Evolutionary conservation across 2,113 vertebrate genomes (phyloP).

Genomic region (Mastomys natalensis): DNA sequence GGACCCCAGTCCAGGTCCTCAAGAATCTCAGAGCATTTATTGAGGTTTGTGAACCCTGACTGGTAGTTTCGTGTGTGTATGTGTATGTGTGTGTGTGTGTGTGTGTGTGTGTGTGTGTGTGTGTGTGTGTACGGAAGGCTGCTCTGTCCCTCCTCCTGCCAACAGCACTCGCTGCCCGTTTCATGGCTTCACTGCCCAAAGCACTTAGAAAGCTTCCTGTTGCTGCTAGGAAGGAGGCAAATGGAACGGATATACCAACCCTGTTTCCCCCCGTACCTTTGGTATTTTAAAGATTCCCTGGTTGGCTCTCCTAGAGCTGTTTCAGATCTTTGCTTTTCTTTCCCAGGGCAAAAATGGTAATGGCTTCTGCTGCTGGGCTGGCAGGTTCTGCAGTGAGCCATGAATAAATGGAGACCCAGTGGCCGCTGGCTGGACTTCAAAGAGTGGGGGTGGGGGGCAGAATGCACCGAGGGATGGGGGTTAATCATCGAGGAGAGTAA

Average conservation of each 20-base stretch:
- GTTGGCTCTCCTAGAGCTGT: conserved; percentile 51
- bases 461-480: conserved; percentile 24
- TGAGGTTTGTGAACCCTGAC: no score
- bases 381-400: conserved; percentile 52
- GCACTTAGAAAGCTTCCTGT: background rate
- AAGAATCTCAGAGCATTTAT: background rate
- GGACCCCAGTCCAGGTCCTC: background rate
- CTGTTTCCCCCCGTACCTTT: background rate
- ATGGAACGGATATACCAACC: background rate
- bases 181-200: background rate
- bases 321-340: conserved; percentile 75
- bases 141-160: background rate
- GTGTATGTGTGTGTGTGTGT: no score
- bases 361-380: conserved; percentile 25
- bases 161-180: background rate
- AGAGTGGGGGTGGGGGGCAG: conserved; percentile 64
- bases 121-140: no score
- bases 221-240: background rate
- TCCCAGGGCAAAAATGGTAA: conserved; percentile 78
- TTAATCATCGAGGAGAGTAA: conserved; percentile 67
- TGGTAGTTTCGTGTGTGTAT: no score
- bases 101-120: no score
- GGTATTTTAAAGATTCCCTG: conserved; percentile 32
- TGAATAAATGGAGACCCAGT: conserved; percentile 71
- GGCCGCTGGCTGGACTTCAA: conserved; percentile 78